Evolutionary conservation across 2,797 vertebrate genomes (phyloP).

Genomic region (Tenualosa ilisha): DNA sequence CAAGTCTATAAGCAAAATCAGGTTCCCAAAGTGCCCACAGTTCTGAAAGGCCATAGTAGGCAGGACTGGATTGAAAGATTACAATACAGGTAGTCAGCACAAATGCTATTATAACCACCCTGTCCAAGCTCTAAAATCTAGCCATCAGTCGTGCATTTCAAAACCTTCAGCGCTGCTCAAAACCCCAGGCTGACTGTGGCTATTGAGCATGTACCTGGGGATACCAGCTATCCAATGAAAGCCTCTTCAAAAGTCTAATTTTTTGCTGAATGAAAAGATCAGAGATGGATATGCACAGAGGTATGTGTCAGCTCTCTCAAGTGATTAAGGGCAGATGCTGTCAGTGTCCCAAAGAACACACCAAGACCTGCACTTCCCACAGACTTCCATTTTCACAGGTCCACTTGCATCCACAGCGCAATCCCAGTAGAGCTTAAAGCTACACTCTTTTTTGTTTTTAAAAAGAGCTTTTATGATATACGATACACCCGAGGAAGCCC

Average conservation of each 20-base stretch:
- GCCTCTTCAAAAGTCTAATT: background rate
- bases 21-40: background rate
- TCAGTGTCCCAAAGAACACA: slow-evolving; percentile 46
- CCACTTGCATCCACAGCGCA: slow-evolving; percentile 57
- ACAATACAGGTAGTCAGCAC: background rate
- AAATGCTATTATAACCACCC: background rate
- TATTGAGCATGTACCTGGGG: background rate
- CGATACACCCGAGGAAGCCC: slow-evolving; percentile 60
- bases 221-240: slow-evolving; percentile 10
- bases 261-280: slow-evolving; percentile 44
- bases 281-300: slow-evolving; percentile 21
- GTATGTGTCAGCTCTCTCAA: slow-evolving; percentile 14
- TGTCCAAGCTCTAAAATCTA: slow-evolving; percentile 12
- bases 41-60: background rate
- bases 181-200: background rate
- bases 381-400: slow-evolving; percentile 49
- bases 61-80: background rate
- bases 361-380: slow-evolving; percentile 53
- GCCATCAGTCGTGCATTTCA: slow-evolving; percentile 13
- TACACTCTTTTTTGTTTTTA: slow-evolving; percentile 49
- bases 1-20: background rate
- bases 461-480: slow-evolving; percentile 69
- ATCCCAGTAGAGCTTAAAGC: slow-evolving; percentile 48
- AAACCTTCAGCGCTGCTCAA: background rate
- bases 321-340: slow-evolving; percentile 42